These are phyloP conservation scores for Lepidurus apus DNA, from an alignment of 1,140 invertebrate genomes.

Conservation along the genomic window DNA sequence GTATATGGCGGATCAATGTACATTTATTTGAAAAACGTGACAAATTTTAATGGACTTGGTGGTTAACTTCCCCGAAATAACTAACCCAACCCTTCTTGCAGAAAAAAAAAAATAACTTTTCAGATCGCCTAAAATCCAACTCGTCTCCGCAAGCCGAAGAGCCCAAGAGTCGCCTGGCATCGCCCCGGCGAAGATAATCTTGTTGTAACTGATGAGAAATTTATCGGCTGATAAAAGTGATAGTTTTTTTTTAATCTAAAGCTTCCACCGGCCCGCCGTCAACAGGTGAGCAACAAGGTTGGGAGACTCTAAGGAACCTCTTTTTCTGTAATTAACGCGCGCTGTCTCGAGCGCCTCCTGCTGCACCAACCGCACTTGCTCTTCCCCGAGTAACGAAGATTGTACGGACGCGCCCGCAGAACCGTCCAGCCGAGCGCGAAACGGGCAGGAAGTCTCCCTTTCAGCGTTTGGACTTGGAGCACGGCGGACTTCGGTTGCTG, in stretches of 20 bases:
- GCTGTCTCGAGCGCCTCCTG: conserved; percentile 11
- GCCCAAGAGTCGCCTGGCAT: too few relatives aligned
- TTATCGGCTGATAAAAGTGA: too few relatives aligned
- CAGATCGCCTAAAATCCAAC: too few relatives aligned
- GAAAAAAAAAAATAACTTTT: too few relatives aligned
- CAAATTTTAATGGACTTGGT: not conserved
- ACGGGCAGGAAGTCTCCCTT: conserved; percentile 7
- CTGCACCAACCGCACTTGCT: not conserved
- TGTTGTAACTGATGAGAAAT: too few relatives aligned
- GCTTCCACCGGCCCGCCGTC: not conserved
- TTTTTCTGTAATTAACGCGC: not conserved
- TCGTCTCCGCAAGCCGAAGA: too few relatives aligned
- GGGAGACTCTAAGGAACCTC: not conserved
- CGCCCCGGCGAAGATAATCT: too few relatives aligned
- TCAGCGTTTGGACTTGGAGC: conserved; percentile 17
- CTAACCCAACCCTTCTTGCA: too few relatives aligned
- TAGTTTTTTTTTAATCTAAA: too few relatives aligned
- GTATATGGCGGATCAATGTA: conserved; percentile 18
- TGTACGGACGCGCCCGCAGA: conserved; percentile 3
- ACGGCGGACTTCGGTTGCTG: conserved; percentile 20
- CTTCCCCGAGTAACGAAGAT: conserved; percentile 6
- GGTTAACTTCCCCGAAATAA: too few relatives aligned
- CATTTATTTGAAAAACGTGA: conserved; percentile 22
- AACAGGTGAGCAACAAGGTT: not conserved
- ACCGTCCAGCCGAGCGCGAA: not conserved